Base-by-base conservation (phyloP, 2,888 invertebrate species). In the Idaea straminata region DNA sequence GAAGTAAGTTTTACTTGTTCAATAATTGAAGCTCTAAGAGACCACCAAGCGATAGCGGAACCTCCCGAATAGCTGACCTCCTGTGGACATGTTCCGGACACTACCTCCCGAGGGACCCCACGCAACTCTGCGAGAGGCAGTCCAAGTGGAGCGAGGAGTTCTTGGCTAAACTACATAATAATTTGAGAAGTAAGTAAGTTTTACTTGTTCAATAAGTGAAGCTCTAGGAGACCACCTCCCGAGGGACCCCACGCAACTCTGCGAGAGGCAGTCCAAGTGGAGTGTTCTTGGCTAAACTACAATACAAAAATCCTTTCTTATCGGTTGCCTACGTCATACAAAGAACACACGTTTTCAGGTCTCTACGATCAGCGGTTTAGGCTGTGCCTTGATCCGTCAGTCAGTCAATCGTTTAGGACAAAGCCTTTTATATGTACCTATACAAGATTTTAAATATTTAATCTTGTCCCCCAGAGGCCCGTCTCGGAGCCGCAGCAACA, bases 141-240 rank as follows among this genome's bases (percentile, higher is more conserved):
- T 95, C 95, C 0, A 94, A 94, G 83, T 95, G 95, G 95, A 95
- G 94, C 57, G 94, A 94, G 35, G 92, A 94, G 72, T 94, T 95
- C 72, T 74, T 95, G 62, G 92, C 93, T 78, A 87, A 90, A 60
- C 84, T 95, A 3, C 94, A 95, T 68, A 87, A 93, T 59, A 95
- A 95, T 73, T 81, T 95, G 5, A 94, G 93, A 81, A 93, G 94
- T 94, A 70, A 80, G 87, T 94, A 70, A 80, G 87, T n/a, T n/a
- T n/a, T n/a, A n/a, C n/a, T n/a, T n/a, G n/a, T n/a, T n/a, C n/a
- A n/a, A n/a, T n/a, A n/a, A n/a, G n/a, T n/a, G 57, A 74, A 89
- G 90, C 83, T 34, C 67, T 86, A 7, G 87, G 88, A 93, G 94
- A 93, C 70, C 94, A 93, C 63, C 81, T 89, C 0, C 89, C 87